These are phyloP conservation scores for Brachionus plicatilis DNA, from an alignment of 1,140 invertebrate species.

Conservation along the genomic window DNA sequence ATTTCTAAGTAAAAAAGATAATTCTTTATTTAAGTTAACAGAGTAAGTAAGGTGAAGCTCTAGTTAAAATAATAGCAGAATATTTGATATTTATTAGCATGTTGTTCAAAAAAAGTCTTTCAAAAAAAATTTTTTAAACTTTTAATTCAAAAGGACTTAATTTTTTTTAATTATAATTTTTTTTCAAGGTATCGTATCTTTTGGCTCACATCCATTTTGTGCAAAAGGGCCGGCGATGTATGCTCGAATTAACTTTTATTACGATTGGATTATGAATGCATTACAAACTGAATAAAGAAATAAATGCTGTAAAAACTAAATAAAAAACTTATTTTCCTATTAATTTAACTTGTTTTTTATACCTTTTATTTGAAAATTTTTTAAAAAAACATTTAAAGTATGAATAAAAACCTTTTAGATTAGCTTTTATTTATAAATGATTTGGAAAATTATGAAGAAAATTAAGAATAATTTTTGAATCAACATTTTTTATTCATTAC, in stretches of 20 bases:
- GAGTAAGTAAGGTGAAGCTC: too few relatives aligned
- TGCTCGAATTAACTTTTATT: neutral
- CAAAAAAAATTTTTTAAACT: too few relatives aligned
- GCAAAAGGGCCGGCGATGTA: conserved; percentile 3
- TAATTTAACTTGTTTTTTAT: neutral
- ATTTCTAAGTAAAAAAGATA: too few relatives aligned
- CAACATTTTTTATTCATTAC: neutral
- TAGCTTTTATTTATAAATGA: neutral
- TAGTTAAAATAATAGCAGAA: too few relatives aligned
- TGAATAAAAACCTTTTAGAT: neutral
- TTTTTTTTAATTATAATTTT: neutral
- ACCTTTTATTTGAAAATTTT: neutral
- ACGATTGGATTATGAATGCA: neutral
- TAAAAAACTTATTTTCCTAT: neutral
- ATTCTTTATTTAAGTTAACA: too few relatives aligned
- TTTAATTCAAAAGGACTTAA: neutral
- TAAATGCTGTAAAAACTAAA: neutral
- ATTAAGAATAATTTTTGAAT: too few relatives aligned
- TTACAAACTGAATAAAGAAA: neutral
- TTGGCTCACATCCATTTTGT: neutral
- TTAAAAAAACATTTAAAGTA: too few relatives aligned
- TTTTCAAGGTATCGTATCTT: conserved; percentile 9
- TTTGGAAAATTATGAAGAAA: neutral
- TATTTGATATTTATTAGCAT: too few relatives aligned
- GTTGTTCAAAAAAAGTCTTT: too few relatives aligned